Evolutionary conservation across 2,888 invertebrate genomes (phyloP).

Genomic region (Xestobium rufovillosum): DNA sequence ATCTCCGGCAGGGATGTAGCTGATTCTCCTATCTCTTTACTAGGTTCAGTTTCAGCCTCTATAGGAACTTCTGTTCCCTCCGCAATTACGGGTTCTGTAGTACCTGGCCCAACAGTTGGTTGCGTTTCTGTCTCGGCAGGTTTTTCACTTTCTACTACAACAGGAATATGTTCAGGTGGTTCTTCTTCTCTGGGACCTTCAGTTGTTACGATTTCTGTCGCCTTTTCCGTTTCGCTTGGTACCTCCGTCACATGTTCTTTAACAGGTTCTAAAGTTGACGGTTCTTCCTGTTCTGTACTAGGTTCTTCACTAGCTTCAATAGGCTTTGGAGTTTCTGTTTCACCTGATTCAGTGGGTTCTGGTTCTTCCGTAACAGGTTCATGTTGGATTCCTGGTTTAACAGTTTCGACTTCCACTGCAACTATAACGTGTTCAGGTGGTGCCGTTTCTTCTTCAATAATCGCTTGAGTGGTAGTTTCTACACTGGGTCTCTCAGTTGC

Average conservation of each 20-base stretch:
- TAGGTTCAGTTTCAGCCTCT: no score
- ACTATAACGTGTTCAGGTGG: conserved; percentile 12
- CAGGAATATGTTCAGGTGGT: conserved; percentile 23
- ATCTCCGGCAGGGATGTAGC: no score
- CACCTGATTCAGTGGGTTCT: conserved; percentile 5
- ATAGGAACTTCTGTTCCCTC: no score
- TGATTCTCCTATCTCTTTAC: no score
- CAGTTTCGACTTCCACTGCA: conserved; percentile 10
- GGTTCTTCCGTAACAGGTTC: conserved; percentile 2
- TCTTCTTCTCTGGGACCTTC: conserved; percentile 3
- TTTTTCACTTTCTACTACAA: conserved; percentile 18
- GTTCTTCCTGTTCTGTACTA: conserved; percentile 18
- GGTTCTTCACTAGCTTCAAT: conserved; percentile 3
- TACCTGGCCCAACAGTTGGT: no score
- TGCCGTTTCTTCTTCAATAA: conserved; percentile 17
- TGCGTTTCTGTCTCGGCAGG: conserved; percentile 19
- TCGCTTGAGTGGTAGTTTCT: conserved; percentile 20
- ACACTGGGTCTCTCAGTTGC: no score
- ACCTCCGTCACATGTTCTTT: conserved; percentile 9
- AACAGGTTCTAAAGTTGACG: background rate
- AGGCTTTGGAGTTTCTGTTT: conserved; percentile 8
- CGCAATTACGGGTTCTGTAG: no score
- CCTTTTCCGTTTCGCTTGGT: conserved; percentile 9
- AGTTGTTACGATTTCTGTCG: conserved; percentile 5
- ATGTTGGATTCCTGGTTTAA: conserved; percentile 7